These are phyloP conservation scores for Clarias magur DNA, from an alignment of 2,113 vertebrate genomes.

Conservation along the genomic window DNA sequence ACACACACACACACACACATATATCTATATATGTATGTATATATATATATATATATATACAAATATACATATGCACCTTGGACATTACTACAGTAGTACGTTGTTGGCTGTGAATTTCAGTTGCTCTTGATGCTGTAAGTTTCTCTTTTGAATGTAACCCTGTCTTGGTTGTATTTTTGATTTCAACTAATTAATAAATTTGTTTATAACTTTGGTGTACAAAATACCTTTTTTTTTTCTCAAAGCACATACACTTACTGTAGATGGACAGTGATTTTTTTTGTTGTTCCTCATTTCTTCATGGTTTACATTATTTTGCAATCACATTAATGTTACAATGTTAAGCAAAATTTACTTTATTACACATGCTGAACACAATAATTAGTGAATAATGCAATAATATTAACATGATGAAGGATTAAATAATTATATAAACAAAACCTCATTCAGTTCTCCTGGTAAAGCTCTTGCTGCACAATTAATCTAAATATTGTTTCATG, in stretches of 20 bases:
- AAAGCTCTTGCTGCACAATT: background rate
- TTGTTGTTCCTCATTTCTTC: background rate
- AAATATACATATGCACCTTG: slow-evolving; percentile 27
- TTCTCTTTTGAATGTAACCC: slow-evolving; percentile 55
- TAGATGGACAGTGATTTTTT: background rate
- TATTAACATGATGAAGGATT: background rate
- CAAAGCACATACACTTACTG: background rate
- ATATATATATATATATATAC: too few relatives aligned
- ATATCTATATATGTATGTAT: too few relatives aligned
- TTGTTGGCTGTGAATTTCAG: slow-evolving; percentile 43
- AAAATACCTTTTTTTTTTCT: slow-evolving; percentile 15
- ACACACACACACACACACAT: too few relatives aligned
- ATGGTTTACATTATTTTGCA: background rate
- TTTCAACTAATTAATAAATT: slow-evolving; percentile 52
- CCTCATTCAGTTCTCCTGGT: background rate
- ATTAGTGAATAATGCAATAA: background rate
- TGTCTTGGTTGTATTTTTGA: slow-evolving; percentile 30
- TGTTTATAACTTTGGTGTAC: slow-evolving; percentile 44
- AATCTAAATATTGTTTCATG: background rate
- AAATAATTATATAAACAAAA: background rate
- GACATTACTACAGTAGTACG: slow-evolving; percentile 8
- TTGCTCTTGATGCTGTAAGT: slow-evolving; percentile 53
- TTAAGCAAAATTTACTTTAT: background rate
- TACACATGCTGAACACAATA: background rate
- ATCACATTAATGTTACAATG: background rate